Evolutionary conservation across 2,888 invertebrate species (phyloP).

Genomic region (Andrena camellia): DNA sequence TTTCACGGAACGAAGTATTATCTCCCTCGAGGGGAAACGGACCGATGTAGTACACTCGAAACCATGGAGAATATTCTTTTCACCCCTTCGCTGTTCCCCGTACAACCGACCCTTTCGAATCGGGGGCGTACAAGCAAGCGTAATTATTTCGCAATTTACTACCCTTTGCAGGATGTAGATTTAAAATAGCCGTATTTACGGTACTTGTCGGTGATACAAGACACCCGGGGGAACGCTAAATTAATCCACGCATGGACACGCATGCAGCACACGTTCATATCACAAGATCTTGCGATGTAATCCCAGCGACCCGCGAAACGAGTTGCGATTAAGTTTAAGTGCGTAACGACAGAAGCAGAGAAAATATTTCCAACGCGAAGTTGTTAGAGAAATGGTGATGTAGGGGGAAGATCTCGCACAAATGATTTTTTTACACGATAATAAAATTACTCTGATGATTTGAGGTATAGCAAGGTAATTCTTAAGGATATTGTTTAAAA

Average conservation of each 20-base stretch:
- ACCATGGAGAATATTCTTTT: constrained; percentile 73
- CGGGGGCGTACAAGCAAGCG: constrained; percentile 66
- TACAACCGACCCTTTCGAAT: constrained; percentile 67
- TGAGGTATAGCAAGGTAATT: too few species aligned
- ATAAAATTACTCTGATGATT: not conserved
- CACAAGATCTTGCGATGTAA: constrained; percentile 54
- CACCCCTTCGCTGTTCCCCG: constrained; percentile 69
- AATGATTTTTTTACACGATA: not conserved
- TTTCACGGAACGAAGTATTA: constrained; percentile 69
- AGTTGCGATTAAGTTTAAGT: constrained; percentile 35
- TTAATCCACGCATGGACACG: constrained; percentile 69
- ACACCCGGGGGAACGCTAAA: constrained; percentile 74
- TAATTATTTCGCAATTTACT: constrained; percentile 83
- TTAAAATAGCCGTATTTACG: constrained; percentile 81
- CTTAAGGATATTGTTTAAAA: too few species aligned
- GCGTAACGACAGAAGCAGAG: not conserved
- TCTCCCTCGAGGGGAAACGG: constrained; percentile 68
- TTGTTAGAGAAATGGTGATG: not conserved
- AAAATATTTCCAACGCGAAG: not conserved
- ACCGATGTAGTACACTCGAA: constrained; percentile 73
- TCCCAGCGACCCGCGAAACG: constrained; percentile 29
- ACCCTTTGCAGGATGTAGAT: constrained; percentile 78
- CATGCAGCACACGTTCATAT: constrained; percentile 41
- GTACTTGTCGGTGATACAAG: constrained; percentile 75
- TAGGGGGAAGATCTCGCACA: not conserved